Evolutionary conservation across 2,797 vertebrate species (phyloP).

Genomic region (Rhynchotus rufescens): DNA sequence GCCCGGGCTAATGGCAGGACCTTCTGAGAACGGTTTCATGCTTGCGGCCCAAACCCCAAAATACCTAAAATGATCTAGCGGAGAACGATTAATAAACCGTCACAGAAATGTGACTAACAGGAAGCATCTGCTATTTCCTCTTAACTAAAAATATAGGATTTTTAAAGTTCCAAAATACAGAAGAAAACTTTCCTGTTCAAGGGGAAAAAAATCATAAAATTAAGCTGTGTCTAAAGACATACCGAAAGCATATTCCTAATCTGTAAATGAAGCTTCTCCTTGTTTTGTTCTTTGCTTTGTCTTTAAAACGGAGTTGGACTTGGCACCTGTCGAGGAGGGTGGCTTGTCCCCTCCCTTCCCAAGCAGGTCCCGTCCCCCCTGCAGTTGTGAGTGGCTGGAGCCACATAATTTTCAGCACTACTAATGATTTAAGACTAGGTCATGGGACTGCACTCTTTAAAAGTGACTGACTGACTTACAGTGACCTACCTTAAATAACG

Average conservation of each 20-base stretch:
- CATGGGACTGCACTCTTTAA: no score
- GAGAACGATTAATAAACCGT: conserved; percentile 66
- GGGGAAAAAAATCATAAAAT: background rate
- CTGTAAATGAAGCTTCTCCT: background rate
- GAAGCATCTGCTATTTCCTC: conserved; percentile 77
- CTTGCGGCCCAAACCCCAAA: conserved; percentile 20
- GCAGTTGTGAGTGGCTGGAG: background rate
- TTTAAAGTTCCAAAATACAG: conserved; percentile 56
- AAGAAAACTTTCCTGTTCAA: conserved; percentile 41
- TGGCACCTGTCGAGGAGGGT: background rate
- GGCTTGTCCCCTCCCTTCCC: background rate
- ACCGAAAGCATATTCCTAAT: background rate
- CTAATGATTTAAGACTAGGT: no score
- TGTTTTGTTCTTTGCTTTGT: no score
- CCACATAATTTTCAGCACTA: background rate
- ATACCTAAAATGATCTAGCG: conserved; percentile 12
- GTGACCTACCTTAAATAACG: background rate
- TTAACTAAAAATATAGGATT: conserved; percentile 68
- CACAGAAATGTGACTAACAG: conserved; percentile 71
- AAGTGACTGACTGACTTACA: no score
- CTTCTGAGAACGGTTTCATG: background rate
- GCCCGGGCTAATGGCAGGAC: background rate
- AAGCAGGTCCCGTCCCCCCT: no score
- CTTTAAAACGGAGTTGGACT: background rate
- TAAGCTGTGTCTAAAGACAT: background rate